A percentile compares a stretch with the other conserved stretches of the same genome.
Conservation (phyloP, 64 coral and sea anemone species). For the Orbicella faveolata region DNA sequence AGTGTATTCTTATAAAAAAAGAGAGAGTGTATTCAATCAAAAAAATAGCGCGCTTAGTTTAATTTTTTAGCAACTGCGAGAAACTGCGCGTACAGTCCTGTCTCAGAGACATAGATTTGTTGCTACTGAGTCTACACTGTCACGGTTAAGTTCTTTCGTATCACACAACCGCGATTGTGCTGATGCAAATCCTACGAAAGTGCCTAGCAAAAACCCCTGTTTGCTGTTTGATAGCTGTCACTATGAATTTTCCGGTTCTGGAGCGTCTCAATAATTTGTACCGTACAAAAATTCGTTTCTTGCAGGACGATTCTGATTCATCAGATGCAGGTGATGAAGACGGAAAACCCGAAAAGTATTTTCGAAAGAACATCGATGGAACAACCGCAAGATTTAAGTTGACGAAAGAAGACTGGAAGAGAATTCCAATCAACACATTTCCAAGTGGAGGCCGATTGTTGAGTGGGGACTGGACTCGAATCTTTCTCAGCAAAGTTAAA, state of each 20-base stretch:
- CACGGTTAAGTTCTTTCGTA: no score
- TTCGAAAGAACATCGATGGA: slow-evolving; percentile 25
- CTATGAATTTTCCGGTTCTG: not conserved
- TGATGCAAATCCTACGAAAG: no score
- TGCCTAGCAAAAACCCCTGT: no score
- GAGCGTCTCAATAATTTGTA: no score
- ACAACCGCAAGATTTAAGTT: slow-evolving; percentile 23
- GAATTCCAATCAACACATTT: slow-evolving; percentile 40
- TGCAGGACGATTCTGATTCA: slow-evolving; percentile 29
- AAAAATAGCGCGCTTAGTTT: no score
- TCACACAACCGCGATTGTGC: no score
- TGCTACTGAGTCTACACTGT: no score
- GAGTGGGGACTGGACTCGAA: slow-evolving; percentile 40
- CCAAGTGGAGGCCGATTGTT: slow-evolving; percentile 39
- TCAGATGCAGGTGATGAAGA: slow-evolving; percentile 25
- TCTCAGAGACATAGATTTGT: no score
- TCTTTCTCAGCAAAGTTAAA: slow-evolving; percentile 31
- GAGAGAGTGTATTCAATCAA: no score
- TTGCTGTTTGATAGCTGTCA: not conserved
- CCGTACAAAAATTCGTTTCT: not conserved
- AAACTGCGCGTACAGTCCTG: no score
- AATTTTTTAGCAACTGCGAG: no score
- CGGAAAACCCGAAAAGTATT: slow-evolving; percentile 27
- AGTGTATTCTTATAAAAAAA: no score
- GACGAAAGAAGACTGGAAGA: slow-evolving; percentile 29